Percentiles rank a stretch among this genome's conserved stretches.
These are phyloP conservation scores for Chaenocephalus aceratus DNA, from an alignment of 2,113 vertebrate genomes.

Conservation along the genomic window DNA sequence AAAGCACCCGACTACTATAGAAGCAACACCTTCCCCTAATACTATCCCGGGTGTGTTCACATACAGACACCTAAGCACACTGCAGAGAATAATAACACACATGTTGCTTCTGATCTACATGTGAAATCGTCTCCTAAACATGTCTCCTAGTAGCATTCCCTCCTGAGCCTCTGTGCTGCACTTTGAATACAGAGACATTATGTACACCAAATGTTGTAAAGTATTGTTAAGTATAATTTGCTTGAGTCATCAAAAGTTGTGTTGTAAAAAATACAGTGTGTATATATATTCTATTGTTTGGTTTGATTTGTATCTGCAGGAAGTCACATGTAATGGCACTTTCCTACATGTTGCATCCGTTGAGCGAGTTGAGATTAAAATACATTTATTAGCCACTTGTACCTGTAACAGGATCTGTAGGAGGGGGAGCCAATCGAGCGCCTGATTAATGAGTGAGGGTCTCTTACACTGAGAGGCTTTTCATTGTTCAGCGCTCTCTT, in stretches of 20 bases:
- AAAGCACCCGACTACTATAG: neutral
- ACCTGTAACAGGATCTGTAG: conserved; percentile 4
- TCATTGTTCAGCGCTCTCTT: conserved; percentile 32
- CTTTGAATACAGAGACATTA: conserved; percentile 37
- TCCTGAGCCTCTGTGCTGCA: conserved; percentile 1
- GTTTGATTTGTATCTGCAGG: too few relatives aligned
- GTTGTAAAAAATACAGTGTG: too few relatives aligned
- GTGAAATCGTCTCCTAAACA: neutral
- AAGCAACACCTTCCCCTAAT: conserved; percentile 1
- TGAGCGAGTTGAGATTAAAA: neutral
- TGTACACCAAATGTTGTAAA: neutral
- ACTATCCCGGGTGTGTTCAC: neutral
- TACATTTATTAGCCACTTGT: conserved; percentile 11
- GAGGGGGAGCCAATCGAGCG: neutral
- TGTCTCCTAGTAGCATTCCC: conserved; percentile 15
- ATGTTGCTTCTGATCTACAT: conserved; percentile 7
- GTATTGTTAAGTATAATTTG: too few relatives aligned
- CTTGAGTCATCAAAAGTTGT: too few relatives aligned
- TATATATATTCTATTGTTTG: too few relatives aligned
- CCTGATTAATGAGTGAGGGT: conserved; percentile 31
- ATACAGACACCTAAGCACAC: conserved; percentile 10
- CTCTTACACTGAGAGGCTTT: conserved; percentile 28
- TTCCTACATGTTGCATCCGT: too few relatives aligned
- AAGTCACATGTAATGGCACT: too few relatives aligned
- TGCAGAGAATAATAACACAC: conserved; percentile 15